A percentile compares a stretch with the other conserved stretches of the same genome.
phyloP scores from a whole-genome alignment of 2,113 vertebrate genomes.

The Microcebus tavaratra region DNA sequence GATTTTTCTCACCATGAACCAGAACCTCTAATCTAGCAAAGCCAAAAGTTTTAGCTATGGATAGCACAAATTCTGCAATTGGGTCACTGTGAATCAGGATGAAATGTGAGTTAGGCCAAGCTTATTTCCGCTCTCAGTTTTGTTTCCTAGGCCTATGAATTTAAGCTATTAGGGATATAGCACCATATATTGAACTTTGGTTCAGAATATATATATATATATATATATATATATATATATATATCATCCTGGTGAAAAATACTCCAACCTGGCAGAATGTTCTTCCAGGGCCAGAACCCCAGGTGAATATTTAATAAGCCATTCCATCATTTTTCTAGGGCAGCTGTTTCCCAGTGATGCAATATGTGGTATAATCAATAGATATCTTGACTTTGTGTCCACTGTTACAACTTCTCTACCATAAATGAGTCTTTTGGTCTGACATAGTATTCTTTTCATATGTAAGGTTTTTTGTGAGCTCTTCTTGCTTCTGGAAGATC shows the following conservation, averaged over 20 bases:
- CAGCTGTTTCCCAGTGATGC: background rate
- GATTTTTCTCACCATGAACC: background rate
- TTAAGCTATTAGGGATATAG: background rate
- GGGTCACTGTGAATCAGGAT: background rate
- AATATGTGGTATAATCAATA: constrained; percentile 2
- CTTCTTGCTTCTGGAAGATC: background rate
- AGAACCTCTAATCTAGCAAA: background rate
- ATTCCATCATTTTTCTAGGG: constrained; percentile 29
- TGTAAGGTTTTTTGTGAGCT: background rate
- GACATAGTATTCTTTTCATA: background rate
- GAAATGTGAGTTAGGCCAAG: background rate
- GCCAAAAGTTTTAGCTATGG: background rate
- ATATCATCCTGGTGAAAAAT: background rate
- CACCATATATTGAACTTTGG: background rate
- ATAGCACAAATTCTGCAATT: background rate
- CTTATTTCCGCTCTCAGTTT: background rate
- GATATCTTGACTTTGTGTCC: background rate
- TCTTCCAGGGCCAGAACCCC: background rate
- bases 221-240: background rate
- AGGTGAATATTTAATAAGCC: constrained; percentile 15
- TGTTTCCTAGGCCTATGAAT: background rate
- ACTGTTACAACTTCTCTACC: background rate
- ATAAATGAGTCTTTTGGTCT: background rate
- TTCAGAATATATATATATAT: background rate
- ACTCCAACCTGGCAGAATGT: background rate